Evolutionary conservation across 92 coral and sea anemone genomes (phyloP), one percentile per base, ranked within the genome.

Genomic region (Plumapathes pennacea): DNA sequence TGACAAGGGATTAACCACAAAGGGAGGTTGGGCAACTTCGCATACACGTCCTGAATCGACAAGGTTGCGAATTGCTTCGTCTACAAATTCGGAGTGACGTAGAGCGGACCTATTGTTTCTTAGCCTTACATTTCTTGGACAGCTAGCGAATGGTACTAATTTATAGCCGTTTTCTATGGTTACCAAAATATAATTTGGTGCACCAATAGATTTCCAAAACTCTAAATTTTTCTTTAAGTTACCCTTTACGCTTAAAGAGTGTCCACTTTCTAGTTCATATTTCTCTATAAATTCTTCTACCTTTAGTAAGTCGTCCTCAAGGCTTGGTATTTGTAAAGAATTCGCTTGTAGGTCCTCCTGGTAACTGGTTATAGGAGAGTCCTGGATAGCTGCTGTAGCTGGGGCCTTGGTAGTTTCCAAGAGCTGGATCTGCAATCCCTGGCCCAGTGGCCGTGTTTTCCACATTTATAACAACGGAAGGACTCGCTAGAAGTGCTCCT

Each of bases 151-250:
- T 5, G 74, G 73, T n/a, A n/a, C n/a, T 42, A 72, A 52, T 50
- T 30, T 51, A 34, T 49, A 72, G 14, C 82, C 82, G 40, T 73
- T 34, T 32, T 56, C 37, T 27, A 74, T 59, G 30, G 51, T 57
- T 6, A 66, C 38, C 33, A 80, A 38, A 31, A 74, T 74, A 50
- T 46, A 73, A 20, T 72, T 12, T n/a, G 77, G 46, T 3, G 82
- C 60, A 23, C 82, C 82, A n/a, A 65, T 64, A 54, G 54, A 38
- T 32, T 41, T 56, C 75, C 74, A 64, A 57, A 64, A 74, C 5
- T 22, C 42, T 54, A 64, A 23, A 33, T 43, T 44, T 9, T n/a
- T 34, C 36, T 54, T 73, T 43, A 73, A 50, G 39, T 49, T 64
- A 50, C 73, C 74, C 56, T 73, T 73, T 7, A 73, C 74, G 13